phyloP scores from a whole-genome alignment of 2,797 vertebrate species.

The Parauchenoglanis ngamensis region DNA sequence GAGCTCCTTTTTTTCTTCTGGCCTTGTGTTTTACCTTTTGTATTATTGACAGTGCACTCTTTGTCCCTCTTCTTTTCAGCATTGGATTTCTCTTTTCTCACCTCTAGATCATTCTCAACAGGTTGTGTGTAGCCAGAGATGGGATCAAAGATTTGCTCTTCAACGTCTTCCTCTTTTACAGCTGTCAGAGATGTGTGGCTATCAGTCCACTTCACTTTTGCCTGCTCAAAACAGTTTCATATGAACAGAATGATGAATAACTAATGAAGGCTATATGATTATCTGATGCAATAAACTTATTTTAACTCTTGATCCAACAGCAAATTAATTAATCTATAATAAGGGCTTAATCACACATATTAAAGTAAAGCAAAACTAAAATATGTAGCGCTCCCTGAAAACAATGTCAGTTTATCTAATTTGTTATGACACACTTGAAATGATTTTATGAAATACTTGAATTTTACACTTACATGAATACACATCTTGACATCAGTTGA shows the following conservation, averaged over 20 bases:
- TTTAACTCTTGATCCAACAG: not conserved
- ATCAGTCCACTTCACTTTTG: slow-evolving; percentile 11
- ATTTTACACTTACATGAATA: slow-evolving; percentile 26
- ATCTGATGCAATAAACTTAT: not conserved
- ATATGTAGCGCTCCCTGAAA: not conserved
- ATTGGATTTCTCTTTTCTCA: slow-evolving; percentile 30
- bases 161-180: slow-evolving; percentile 27
- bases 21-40: slow-evolving; percentile 13
- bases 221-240: slow-evolving; percentile 21
- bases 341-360: not conserved
- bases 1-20: slow-evolving; percentile 48
- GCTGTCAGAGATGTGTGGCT: slow-evolving; percentile 5
- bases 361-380: not conserved
- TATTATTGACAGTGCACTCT: not conserved
- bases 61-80: slow-evolving; percentile 26
- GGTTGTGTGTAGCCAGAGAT: not conserved
- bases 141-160: slow-evolving; percentile 11
- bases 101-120: slow-evolving; percentile 4
- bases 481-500: slow-evolving; percentile 9
- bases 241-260: not conserved
- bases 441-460: not conserved
- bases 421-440: not conserved
- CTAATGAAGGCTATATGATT: not conserved
- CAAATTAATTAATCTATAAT: not conserved
- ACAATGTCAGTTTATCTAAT: not conserved